Evolutionary conservation across 2,113 vertebrate species (phyloP).

Genomic region (Solea solea): DNA sequence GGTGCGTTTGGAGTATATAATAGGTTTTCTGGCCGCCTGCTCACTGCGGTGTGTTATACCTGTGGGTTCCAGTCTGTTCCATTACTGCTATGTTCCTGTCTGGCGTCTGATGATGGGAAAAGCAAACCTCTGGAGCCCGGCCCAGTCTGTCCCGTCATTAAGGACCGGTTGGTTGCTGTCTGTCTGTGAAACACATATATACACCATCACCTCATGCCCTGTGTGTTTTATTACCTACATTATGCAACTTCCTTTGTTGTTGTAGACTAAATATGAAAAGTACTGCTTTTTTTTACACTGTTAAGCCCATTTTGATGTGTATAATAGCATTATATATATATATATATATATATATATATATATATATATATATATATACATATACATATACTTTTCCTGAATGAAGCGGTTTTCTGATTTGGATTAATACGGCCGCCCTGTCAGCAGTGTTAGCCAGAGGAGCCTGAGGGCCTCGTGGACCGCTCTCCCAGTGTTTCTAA

Average conservation of each 20-base stretch:
- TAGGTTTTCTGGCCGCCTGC: conserved; percentile 11
- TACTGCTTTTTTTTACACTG: neutral
- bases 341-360: too few relatives aligned
- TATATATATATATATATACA: too few relatives aligned
- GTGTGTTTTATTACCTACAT: neutral
- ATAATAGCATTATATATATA: neutral
- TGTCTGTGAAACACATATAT: conserved; percentile 57
- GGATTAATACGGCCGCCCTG: neutral
- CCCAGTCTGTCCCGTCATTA: conserved; percentile 50
- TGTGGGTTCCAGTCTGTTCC: conserved; percentile 49
- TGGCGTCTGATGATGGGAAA: conserved; percentile 57
- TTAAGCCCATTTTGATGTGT: neutral
- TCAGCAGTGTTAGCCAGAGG: conserved; percentile 2
- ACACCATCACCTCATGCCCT: conserved; percentile 26
- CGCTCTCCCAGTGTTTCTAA: conserved; percentile 8
- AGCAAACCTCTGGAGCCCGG: conserved; percentile 61
- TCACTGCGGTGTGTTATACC: conserved; percentile 30
- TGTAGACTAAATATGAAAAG: neutral
- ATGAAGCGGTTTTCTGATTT: neutral
- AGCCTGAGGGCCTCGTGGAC: conserved; percentile 58
- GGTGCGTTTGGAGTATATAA: neutral
- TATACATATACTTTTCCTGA: neutral
- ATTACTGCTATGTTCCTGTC: conserved; percentile 59
- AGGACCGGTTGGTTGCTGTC: conserved; percentile 20
- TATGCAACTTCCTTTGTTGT: conserved; percentile 4